Conservation (phyloP, 2,888 invertebrate species). For the Amiota mariae region DNA sequence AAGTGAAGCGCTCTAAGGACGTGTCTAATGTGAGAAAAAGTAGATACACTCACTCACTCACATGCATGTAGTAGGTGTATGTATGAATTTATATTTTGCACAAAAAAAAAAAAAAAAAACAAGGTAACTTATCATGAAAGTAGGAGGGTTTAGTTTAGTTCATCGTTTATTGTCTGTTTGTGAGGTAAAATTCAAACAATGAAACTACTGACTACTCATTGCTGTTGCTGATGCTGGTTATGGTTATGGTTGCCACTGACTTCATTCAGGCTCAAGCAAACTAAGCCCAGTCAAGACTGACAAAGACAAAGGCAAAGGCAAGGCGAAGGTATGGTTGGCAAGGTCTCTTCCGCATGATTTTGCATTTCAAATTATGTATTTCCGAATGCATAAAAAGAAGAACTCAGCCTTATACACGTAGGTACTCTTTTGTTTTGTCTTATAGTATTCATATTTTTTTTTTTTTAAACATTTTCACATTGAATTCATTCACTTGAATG, state of each 20-base stretch:
- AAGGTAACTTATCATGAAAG: not conserved
- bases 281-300: too few species aligned
- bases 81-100: not conserved
- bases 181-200: too few species aligned
- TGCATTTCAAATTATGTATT: constrained; percentile 60
- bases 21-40: not conserved
- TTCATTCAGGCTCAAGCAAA: too few species aligned
- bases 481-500: too few species aligned
- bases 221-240: too few species aligned
- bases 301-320: too few species aligned
- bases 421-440: not conserved
- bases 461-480: not conserved
- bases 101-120: too few species aligned
- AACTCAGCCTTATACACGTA: not conserved
- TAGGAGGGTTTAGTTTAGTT: constrained; percentile 25
- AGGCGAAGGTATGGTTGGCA: not conserved
- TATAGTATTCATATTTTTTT: not conserved
- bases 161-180: too few species aligned
- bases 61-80: not conserved
- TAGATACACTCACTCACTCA: not conserved
- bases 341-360: constrained; percentile 61
- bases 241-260: constrained; percentile 52
- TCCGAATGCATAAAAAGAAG: constrained; percentile 48
- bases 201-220: too few species aligned
- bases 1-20: constrained; percentile 10